Conservation (phyloP, 2,113 vertebrate genomes). For the Gulo gulo region DNA sequence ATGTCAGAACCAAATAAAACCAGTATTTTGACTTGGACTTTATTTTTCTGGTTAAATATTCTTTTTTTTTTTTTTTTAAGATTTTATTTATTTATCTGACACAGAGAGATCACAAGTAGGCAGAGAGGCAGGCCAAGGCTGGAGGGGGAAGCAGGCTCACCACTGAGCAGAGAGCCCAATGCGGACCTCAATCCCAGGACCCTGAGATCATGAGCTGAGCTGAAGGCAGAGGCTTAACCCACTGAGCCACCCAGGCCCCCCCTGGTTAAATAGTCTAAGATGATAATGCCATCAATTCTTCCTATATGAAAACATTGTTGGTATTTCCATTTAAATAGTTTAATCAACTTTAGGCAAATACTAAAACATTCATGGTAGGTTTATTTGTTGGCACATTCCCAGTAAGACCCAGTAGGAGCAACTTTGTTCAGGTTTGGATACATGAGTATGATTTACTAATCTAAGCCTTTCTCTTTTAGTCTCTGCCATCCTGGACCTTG, state of each 20-base stretch:
- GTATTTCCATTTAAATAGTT: conserved; percentile 36
- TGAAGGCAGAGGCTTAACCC: too few relatives aligned
- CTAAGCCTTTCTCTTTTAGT: conserved; percentile 79
- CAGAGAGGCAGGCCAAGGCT: too few relatives aligned
- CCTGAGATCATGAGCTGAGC: too few relatives aligned
- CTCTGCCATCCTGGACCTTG: conserved; percentile 98
- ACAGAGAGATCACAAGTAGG: too few relatives aligned
- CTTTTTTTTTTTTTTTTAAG: not conserved
- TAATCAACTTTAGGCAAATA: conserved; percentile 4
- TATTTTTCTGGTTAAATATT: conserved; percentile 43
- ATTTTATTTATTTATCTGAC: too few relatives aligned
- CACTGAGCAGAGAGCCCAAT: too few relatives aligned
- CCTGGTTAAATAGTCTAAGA: not conserved
- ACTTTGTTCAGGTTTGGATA: not conserved
- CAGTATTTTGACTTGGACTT: conserved; percentile 38
- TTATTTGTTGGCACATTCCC: conserved; percentile 21
- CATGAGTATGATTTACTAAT: conserved; percentile 4
- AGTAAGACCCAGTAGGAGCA: not conserved
- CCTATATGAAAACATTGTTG: conserved; percentile 6
- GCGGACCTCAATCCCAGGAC: too few relatives aligned
- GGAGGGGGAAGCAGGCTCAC: too few relatives aligned
- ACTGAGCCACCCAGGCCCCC: too few relatives aligned
- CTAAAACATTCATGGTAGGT: not conserved
- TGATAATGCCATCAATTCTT: not conserved
- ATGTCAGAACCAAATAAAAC: conserved; percentile 1